Conservation (phyloP, 2,797 vertebrate species). For the Ptychadena robeensis region DNA sequence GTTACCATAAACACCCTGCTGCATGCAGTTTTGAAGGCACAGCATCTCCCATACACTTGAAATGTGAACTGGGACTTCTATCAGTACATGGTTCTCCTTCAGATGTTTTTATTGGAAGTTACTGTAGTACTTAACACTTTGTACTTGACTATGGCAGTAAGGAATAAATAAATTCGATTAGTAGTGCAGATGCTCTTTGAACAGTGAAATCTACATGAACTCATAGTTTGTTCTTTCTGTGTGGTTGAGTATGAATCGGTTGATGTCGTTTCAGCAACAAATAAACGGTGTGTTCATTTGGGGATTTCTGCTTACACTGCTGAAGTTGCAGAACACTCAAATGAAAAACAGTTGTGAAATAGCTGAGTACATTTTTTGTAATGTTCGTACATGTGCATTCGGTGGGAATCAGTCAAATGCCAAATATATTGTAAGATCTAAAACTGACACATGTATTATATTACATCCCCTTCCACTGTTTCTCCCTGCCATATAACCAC, state of each 20-base stretch:
- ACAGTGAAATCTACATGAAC: background rate
- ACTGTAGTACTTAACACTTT: background rate
- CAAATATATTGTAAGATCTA: constrained; percentile 29
- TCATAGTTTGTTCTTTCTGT: background rate
- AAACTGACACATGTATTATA: constrained; percentile 34
- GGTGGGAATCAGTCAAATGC: constrained; percentile 32
- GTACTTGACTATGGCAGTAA: no score
- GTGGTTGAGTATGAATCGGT: background rate
- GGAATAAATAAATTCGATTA: background rate
- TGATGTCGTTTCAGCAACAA: background rate
- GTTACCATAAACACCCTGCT: no score
- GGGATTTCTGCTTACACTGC: background rate
- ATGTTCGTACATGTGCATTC: constrained; percentile 45
- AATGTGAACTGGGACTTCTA: no score
- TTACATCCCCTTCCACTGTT: constrained; percentile 25
- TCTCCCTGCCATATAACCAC: constrained; percentile 17
- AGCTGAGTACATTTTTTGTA: constrained; percentile 34
- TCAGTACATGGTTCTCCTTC: no score
- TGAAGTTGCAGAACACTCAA: constrained; percentile 7
- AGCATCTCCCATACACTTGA: no score
- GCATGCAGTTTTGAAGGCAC: no score
- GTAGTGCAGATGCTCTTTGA: background rate
- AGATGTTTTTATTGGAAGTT: no score
- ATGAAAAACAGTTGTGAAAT: constrained; percentile 33
- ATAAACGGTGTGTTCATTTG: background rate